phyloP scores from a whole-genome alignment of 1,140 invertebrate genomes.

The Helicoverpa zea region DNA sequence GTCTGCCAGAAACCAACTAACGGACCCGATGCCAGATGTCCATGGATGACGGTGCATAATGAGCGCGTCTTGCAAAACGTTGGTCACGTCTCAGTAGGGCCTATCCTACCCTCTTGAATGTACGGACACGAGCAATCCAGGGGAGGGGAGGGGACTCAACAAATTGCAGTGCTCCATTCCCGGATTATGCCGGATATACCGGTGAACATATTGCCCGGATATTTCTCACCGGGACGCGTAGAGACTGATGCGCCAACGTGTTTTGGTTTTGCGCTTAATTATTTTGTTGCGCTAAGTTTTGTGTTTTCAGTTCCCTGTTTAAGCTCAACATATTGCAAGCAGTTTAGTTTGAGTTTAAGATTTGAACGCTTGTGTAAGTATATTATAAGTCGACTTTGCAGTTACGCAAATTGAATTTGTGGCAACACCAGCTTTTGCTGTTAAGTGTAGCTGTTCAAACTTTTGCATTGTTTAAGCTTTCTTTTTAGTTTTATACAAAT shows the following conservation, averaged over 20 bases:
- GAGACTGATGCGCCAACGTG: constrained; percentile 43
- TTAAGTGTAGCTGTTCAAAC: neutral
- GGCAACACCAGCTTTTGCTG: neutral
- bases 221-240: constrained; percentile 53
- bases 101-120: constrained; percentile 25
- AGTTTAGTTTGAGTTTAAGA: constrained; percentile 12
- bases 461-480: neutral
- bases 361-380: constrained; percentile 1
- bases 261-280: constrained; percentile 49
- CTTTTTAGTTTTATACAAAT: neutral
- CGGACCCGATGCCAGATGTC: neutral
- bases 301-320: neutral
- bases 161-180: constrained; percentile 51
- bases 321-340: constrained; percentile 11
- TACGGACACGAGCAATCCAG: constrained; percentile 42
- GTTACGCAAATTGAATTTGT: constrained; percentile 14
- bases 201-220: constrained; percentile 54
- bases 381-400: constrained; percentile 1
- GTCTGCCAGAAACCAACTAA: neutral
- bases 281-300: constrained; percentile 9
- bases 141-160: constrained; percentile 18
- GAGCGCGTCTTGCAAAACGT: neutral
- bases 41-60: constrained; percentile 7
- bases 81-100: constrained; percentile 13
- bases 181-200: constrained; percentile 55